A percentile compares a stretch with the other conserved stretches of the same genome.
phyloP scores from a whole-genome alignment of 2,888 invertebrate genomes.

The Macrophya alboannulata region DNA sequence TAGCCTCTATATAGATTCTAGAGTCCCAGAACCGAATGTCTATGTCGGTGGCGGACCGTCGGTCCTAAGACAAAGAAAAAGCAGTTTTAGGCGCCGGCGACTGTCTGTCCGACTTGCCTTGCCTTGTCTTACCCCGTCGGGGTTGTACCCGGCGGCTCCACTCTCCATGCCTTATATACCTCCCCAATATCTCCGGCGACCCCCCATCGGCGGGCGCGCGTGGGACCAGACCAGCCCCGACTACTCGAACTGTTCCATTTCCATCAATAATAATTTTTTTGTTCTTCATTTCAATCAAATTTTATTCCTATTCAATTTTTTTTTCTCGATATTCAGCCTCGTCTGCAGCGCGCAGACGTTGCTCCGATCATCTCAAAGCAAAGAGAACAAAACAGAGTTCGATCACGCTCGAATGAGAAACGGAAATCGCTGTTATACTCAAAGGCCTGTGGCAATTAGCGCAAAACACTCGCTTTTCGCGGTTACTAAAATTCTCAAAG shows the following conservation, averaged over 20 bases:
- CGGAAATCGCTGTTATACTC: neutral
- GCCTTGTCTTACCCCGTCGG: constrained; percentile 33
- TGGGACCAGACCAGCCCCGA: constrained; percentile 36
- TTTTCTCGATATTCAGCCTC: neutral
- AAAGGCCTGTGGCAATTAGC: constrained; percentile 12
- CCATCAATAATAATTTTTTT: constrained; percentile 2
- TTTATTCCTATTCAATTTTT: neutral
- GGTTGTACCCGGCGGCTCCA: constrained; percentile 24
- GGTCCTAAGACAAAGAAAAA: constrained; percentile 70
- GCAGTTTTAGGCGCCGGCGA: constrained; percentile 71
- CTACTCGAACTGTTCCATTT: constrained; percentile 36
- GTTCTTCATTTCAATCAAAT: neutral
- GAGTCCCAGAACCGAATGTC: neutral
- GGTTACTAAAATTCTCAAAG: constrained; percentile 49
- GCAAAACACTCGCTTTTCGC: constrained; percentile 28
- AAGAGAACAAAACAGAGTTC: neutral
- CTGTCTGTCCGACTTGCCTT: constrained; percentile 63
- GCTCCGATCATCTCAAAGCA: neutral
- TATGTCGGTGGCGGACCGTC: constrained; percentile 61
- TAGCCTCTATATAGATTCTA: neutral
- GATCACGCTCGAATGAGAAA: too few species aligned
- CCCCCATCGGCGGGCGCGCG: constrained; percentile 49
- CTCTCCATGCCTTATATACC: constrained; percentile 2
- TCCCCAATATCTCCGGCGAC: constrained; percentile 42
- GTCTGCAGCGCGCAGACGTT: neutral